Evolutionary conservation across 2,888 invertebrate species (phyloP).

Genomic region (Diplolepis rosae): DNA sequence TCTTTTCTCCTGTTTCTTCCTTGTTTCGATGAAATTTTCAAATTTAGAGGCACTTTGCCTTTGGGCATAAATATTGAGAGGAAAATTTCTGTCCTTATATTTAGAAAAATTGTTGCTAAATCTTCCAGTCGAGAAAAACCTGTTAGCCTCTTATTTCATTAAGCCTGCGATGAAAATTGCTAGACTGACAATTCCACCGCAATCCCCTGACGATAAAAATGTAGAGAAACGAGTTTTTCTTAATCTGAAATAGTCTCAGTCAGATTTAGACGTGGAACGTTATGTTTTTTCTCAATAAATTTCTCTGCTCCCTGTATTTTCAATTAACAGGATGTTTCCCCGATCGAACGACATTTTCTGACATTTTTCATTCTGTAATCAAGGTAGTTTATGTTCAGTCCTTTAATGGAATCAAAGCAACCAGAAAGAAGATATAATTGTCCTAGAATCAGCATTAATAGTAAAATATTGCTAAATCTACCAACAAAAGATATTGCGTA

Average conservation of each 20-base stretch:
- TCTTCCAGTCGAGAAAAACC: conserved; percentile 15
- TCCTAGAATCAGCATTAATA: conserved; percentile 2
- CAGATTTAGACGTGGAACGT: conserved; percentile 18
- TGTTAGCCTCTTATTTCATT: conserved; percentile 22
- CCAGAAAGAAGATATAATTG: background rate
- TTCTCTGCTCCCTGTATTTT: conserved; percentile 21
- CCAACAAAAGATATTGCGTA: conserved; percentile 26
- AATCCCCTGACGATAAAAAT: conserved; percentile 2
- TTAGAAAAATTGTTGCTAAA: conserved; percentile 28
- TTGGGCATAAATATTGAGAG: background rate
- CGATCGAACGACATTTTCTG: conserved; percentile 29
- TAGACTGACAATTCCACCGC: conserved; percentile 28
- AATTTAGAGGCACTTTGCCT: background rate
- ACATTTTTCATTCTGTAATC: conserved; percentile 4
- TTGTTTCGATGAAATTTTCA: too few species aligned
- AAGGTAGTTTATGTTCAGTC: conserved; percentile 14
- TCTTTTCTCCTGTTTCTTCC: too few species aligned
- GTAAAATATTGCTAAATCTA: conserved; percentile 16
- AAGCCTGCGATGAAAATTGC: conserved; percentile 22
- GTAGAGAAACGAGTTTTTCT: conserved; percentile 27
- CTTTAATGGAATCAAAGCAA: conserved; percentile 6
- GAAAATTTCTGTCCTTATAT: background rate
- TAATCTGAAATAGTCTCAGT: conserved; percentile 2
- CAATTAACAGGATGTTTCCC: conserved; percentile 20
- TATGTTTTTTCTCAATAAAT: conserved; percentile 8